Evolutionary conservation across 2,113 vertebrate genomes (phyloP), one percentile per base, ranked within the genome.

Genomic region (Echinops telfairi): DNA sequence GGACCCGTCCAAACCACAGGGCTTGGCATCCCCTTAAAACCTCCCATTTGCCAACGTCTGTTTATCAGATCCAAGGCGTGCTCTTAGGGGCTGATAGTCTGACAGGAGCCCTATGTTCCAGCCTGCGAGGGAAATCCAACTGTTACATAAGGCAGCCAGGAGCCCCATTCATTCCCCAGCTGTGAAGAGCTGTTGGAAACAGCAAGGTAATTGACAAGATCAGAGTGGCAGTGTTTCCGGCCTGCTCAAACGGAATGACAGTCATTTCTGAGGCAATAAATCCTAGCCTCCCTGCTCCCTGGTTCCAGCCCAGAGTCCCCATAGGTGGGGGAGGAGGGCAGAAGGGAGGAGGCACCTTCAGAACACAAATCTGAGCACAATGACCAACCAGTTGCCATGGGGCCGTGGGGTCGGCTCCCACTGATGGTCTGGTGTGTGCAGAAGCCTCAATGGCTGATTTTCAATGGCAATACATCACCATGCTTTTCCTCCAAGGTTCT

Each of bases 61-160:
- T 95, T 97, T 96, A 96, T 97, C 97, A 93, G 97, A 94, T 97
- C 97, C 97, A 94, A 97, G 96, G 96, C 94, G 33, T 93, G 92
- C 95, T 93, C 96, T 96, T 95, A 96, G 94, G 95, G 95, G 91
- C 95, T 91, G 97, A 95, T 81, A 83, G 92, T 82, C 97, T 95
- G 94, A 97, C 97, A 94, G 97, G 97, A 95, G 91, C 96, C 96
- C 95, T 78, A 60, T 95, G 96, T 96, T 95, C 94, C 97, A 90
- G 97, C 94, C 87, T 31, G 94, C 86, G 53, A 96, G 97, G 95
- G 95, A 97, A 94, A 96, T 96, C 96, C 96, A 97, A 95, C 93
- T 97, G 94, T 97, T 97, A 96, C 77, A 95, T 95, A 97, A 97
- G 95, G 88, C 96, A 29, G 78, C 88, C 70, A 6, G 38, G 95